These are phyloP conservation scores for Mesembrinibis cayennensis DNA, from an alignment of 2,113 vertebrate genomes.

Conservation along the genomic window DNA sequence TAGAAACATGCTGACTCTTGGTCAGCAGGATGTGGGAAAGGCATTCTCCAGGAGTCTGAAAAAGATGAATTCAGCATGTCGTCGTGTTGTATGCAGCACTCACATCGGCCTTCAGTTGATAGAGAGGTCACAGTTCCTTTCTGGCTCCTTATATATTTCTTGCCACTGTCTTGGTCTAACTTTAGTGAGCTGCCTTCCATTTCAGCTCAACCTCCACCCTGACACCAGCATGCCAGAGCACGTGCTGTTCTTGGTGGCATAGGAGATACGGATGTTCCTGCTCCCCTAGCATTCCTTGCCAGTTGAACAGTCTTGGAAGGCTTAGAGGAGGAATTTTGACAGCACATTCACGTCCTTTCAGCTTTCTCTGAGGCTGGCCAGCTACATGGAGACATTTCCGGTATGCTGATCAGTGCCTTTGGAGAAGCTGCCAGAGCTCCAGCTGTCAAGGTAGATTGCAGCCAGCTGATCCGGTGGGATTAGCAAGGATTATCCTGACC, in stretches of 20 bases:
- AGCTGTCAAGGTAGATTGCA: constrained; percentile 25
- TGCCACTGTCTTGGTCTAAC: neutral
- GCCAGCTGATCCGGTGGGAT: neutral
- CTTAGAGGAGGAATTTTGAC: constrained; percentile 3
- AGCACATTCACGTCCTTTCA: neutral
- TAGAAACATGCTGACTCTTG: neutral
- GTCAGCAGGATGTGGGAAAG: neutral
- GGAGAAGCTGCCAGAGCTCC: neutral
- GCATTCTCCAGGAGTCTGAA: neutral
- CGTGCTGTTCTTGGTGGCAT: neutral
- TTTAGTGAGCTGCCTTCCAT: neutral
- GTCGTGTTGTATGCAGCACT: neutral
- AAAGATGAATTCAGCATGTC: neutral
- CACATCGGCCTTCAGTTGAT: neutral
- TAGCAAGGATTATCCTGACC: neutral
- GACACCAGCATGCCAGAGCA: neutral
- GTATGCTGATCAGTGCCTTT: constrained; percentile 13
- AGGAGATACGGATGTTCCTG: neutral
- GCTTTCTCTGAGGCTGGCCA: neutral
- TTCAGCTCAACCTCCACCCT: neutral
- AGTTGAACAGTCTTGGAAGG: neutral
- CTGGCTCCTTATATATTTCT: neutral
- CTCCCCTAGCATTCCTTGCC: neutral
- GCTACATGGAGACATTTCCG: neutral
- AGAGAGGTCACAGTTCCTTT: neutral